Base-by-base conservation (phyloP, 2,888 invertebrate genomes). In the Aproaerema taeniolella region DNA sequence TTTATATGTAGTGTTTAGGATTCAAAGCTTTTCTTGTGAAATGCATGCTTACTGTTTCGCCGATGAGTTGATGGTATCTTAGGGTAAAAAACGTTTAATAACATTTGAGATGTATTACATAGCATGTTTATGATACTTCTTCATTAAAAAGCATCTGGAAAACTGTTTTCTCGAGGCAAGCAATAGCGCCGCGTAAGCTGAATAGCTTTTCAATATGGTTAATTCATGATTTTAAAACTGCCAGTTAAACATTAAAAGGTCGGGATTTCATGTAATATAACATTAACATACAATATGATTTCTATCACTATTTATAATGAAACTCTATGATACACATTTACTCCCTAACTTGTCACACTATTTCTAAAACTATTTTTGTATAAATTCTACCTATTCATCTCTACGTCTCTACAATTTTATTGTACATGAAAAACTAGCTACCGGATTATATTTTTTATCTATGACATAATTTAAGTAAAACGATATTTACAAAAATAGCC, bases 401-500 rank as follows among this genome's bases (percentile, higher is more conserved):
- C 76, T 77, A 81, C 75, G 53, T 67, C 53, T 77, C 85, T 83
- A 85, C 79, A 81, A 75, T 82, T 81, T 79, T 72, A 82, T 81
- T 83, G 81, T 86, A 85, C 83, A 85, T 77, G 79, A 71, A 76
- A 76, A 82, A 74, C 85, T 83, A 83, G 58, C 82, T 81, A 83
- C 72, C 69, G 77, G 78, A 69, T 70, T 72, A 79, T 77, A 81
- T 62, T 67, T 76, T 71, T 75, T 65, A 74, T 72, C 72, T 81
- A 82, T 77, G 71, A 74, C 75, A 81, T 80, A 81, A 78, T 79
- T 81, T 80, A 83, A 76, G 75, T 80, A 79, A 80, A 77, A 78
- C 61, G 61, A 76, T 85, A 85, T 85, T 83, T 83, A 85, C 85
- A 85, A 83, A 81, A 85, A 81, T 82, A 83, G 80, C 81, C 77